Evolutionary conservation across 2,797 vertebrate genomes (phyloP).

Genomic region (Neosilurus hyrtlii): DNA sequence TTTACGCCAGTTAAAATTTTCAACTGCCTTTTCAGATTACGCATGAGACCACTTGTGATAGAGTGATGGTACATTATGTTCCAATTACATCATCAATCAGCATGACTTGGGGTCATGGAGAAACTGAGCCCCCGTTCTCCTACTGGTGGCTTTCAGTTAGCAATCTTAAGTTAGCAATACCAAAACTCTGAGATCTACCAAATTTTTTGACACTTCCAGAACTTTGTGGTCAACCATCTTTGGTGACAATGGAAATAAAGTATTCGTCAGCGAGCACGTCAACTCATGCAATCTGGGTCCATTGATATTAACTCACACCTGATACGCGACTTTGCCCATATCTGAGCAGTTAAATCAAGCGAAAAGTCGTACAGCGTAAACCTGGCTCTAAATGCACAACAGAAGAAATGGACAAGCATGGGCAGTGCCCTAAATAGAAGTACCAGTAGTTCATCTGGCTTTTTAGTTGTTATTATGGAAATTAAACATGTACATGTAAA

Average conservation of each 20-base stretch:
- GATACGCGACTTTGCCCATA: background rate
- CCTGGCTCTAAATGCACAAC: background rate
- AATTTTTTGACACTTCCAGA: background rate
- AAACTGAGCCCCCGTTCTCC: background rate
- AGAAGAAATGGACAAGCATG: background rate
- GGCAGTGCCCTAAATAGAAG: background rate
- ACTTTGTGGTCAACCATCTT: background rate
- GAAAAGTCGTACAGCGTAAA: background rate
- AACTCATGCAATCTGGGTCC: background rate
- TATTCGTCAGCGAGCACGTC: background rate
- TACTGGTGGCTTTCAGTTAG: background rate
- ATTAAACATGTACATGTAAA: background rate
- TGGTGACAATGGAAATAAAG: background rate
- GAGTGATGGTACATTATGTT: background rate
- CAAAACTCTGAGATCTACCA: background rate
- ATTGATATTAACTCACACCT: background rate
- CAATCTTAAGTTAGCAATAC: background rate
- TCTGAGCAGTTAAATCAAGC: background rate
- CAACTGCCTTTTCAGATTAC: background rate
- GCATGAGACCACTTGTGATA: background rate
- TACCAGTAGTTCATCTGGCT: background rate
- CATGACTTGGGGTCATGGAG: background rate
- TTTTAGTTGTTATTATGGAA: background rate
- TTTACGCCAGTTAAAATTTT: background rate
- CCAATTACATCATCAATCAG: background rate